Evolutionary conservation across 2,797 vertebrate genomes (phyloP).

Genomic region (Prunella strophiata): DNA sequence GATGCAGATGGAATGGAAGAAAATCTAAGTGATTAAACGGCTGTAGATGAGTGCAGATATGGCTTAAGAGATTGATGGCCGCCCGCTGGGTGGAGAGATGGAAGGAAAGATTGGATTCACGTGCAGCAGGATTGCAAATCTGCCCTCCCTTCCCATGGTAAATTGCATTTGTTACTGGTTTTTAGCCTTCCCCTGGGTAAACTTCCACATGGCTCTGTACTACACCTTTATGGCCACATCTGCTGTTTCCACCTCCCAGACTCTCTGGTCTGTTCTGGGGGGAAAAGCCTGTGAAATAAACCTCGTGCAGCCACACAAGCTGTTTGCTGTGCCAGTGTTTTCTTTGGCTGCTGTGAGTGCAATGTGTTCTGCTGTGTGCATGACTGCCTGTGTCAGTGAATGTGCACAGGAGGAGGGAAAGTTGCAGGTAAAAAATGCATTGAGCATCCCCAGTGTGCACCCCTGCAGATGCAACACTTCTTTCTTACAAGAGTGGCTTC

Average conservation of each 20-base stretch:
- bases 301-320: background rate
- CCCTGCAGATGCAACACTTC: background rate
- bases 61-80: conserved; percentile 36
- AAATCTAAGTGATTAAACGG: conserved; percentile 38
- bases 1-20: conserved; percentile 34
- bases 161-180: background rate
- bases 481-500: rapidly evolving
- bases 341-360: background rate
- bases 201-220: background rate
- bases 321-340: background rate
- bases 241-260: background rate
- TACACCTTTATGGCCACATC: background rate
- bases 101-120: background rate
- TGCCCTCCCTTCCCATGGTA: background rate
- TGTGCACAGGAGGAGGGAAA: background rate
- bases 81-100: conserved; percentile 6
- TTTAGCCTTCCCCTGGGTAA: background rate
- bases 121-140: background rate
- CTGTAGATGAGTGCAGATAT: conserved; percentile 32
- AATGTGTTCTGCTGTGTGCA: rapidly evolving
- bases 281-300: background rate
- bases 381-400: background rate
- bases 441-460: rapidly evolving
- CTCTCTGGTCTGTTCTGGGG: background rate
- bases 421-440: background rate